A percentile compares a stretch with the other conserved stretches of the same genome.
These are phyloP conservation scores for Himalopsyche phryganea DNA, from an alignment of 1,140 invertebrate species.

Conservation along the genomic window DNA sequence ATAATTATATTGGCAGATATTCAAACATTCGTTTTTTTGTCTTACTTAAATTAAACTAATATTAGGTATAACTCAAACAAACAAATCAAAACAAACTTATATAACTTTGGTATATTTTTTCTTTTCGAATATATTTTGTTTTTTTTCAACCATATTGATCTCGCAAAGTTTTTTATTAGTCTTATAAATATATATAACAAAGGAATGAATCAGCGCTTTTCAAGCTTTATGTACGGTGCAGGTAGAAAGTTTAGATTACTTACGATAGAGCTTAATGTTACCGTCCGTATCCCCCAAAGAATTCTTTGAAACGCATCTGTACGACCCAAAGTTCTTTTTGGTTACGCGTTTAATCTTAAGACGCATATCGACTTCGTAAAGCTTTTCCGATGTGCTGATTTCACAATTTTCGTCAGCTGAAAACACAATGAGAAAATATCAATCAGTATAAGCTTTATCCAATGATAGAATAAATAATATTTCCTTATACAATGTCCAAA, in stretches of 20 bases:
- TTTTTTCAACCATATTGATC: too few species aligned
- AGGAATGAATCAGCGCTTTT: neutral
- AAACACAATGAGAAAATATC: slow-evolving; percentile 23
- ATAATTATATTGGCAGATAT: too few species aligned
- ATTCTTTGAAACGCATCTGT: slow-evolving; percentile 91
- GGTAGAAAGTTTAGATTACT: slow-evolving; percentile 46
- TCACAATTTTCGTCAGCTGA: slow-evolving; percentile 52
- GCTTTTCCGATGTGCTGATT: slow-evolving; percentile 59
- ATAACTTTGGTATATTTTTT: too few species aligned
- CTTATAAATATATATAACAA: neutral
- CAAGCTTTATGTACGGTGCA: neutral
- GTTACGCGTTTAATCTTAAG: slow-evolving; percentile 73
- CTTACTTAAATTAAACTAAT: too few species aligned
- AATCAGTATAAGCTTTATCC: neutral
- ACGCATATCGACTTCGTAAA: slow-evolving; percentile 84
- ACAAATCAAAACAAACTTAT: too few species aligned
- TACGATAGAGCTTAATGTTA: slow-evolving; percentile 87
- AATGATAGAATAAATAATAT: too few species aligned
- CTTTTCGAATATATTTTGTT: too few species aligned
- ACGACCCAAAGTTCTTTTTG: slow-evolving; percentile 72
- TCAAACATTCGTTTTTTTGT: too few species aligned
- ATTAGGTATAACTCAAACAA: too few species aligned
- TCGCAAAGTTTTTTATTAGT: too few species aligned
- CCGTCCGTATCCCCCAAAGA: slow-evolving; percentile 88
- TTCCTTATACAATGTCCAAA: too few species aligned